Evolutionary conservation across 2,888 invertebrate genomes (phyloP).

Genomic region (Athetis lepigone): DNA sequence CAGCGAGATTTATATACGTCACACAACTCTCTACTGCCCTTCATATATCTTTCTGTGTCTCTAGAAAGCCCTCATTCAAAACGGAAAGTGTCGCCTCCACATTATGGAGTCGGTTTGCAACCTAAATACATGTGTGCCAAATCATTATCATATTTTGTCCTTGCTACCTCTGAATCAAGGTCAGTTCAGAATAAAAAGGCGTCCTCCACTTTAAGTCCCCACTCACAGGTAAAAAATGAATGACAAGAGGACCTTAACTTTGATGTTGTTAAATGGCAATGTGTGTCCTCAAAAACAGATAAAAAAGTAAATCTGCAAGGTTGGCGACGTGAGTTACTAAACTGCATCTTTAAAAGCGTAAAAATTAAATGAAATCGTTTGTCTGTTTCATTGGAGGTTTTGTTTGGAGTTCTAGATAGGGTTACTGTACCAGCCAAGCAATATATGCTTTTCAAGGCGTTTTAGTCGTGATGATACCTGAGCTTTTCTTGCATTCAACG

Average conservation of each 20-base stretch:
- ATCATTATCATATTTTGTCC: slow-evolving; percentile 48
- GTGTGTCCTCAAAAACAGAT: slow-evolving; percentile 79
- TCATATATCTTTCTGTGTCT: neutral
- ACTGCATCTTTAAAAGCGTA: slow-evolving; percentile 54
- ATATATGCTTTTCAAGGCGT: slow-evolving; percentile 38
- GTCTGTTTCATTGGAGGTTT: slow-evolving; percentile 46
- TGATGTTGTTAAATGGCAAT: slow-evolving; percentile 81
- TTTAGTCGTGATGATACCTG: slow-evolving; percentile 51
- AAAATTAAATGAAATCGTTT: slow-evolving; percentile 23
- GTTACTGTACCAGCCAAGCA: slow-evolving; percentile 17
- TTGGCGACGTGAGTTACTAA: slow-evolving; percentile 72
- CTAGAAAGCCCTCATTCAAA: slow-evolving; percentile 19
- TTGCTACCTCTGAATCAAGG: slow-evolving; percentile 62
- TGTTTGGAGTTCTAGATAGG: neutral
- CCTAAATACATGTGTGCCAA: slow-evolving; percentile 39
- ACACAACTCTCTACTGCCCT: neutral
- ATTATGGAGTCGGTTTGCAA: slow-evolving; percentile 24
- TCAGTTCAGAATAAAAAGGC: slow-evolving; percentile 57
- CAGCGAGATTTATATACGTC: too few species aligned
- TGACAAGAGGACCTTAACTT: slow-evolving; percentile 73
- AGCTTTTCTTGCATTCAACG: slow-evolving; percentile 58
- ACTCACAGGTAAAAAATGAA: slow-evolving; percentile 72
- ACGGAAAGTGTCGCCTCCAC: slow-evolving; percentile 16
- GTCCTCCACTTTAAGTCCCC: slow-evolving; percentile 57
- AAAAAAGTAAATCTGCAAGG: slow-evolving; percentile 77